A percentile compares a stretch with the other conserved stretches of the same genome.
phyloP scores from a whole-genome alignment of 2,797 vertebrate species.

The Ctenosaura bakeri region DNA sequence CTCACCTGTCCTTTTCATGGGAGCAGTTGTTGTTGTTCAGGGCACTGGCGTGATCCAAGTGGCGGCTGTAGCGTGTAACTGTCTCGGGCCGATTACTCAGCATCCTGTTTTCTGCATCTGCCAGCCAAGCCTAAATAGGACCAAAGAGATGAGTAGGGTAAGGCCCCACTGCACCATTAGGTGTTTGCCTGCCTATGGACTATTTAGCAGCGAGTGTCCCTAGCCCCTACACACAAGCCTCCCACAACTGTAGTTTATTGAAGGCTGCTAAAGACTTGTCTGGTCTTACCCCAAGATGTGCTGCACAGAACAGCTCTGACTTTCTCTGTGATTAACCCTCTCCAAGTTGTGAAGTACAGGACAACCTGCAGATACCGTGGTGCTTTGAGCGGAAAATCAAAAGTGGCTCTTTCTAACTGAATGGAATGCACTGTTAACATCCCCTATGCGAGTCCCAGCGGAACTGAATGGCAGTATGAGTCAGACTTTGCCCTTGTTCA shows the following conservation, averaged over 20 bases:
- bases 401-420: no score
- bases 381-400: not conserved
- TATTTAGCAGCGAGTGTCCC: not conserved
- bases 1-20: conserved; percentile 86
- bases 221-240: no score
- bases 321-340: not conserved
- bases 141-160: not conserved
- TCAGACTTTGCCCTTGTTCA: no score
- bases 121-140: conserved; percentile 84
- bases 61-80: conserved; percentile 77
- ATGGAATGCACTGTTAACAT: not conserved
- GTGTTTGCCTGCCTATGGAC: not conserved
- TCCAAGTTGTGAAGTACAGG: not conserved
- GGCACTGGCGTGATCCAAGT: conserved; percentile 72
- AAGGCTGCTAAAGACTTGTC: not conserved
- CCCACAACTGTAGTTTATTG: not conserved
- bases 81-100: conserved; percentile 73
- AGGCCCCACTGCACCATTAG: no score
- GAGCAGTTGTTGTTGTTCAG: conserved; percentile 85
- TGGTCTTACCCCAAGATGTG: not conserved
- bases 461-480: not conserved
- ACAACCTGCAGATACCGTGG: not conserved
- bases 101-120: conserved; percentile 85
- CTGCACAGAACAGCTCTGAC: not conserved
- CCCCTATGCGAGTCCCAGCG: not conserved